Evolutionary conservation across 2,797 vertebrate genomes (phyloP), one percentile per base, ranked within the genome.

Genomic region (Acanthiza pusilla): DNA sequence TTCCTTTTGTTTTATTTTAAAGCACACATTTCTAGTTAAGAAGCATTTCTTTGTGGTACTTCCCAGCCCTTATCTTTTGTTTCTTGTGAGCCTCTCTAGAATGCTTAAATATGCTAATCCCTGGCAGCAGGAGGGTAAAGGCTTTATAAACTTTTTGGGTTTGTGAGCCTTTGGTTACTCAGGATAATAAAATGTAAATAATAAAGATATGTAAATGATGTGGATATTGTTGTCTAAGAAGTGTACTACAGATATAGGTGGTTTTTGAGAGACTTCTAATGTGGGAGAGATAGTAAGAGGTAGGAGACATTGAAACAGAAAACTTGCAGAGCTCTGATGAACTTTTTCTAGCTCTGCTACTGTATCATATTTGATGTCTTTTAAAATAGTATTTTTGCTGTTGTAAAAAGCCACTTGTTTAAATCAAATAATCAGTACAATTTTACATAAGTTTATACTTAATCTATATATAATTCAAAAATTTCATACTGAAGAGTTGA

Each of bases 61-160:
- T 90, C 53, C 53, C 79, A 89, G 91, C 75, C 63, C 51, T 88
- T 90, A 30, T 70, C 86, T 96, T 91, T 94, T 94, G 91, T 96
- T 96, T 96, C 94, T 81, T 16, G 71, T 8, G 18, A 47, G 60
- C 72, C 63, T 92, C 86, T 60, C 47, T 91, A 81, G 92, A 94
- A 94, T 95, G 65, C 81, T 96, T 89, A 95, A 95, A 65, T 93
- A 91, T 84, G 92, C 87, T 96, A 96, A 96, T 95, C 90, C 81
- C 38, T 89, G 80, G 63, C 66, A 89, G 91, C 66, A 92, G 88
- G 60, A 91, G 75, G 70, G 68, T 55, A 73, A 84, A 81, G 66
- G 85, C 85, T 67, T 84, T 91, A 50, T 34, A 84, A 93, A 85
- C 45, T 78, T 93, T 32, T 42, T 36, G 48, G 23, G 32, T 76